Conservation (phyloP, 2,797 vertebrate genomes). For the Lutjanus campechanus region DNA sequence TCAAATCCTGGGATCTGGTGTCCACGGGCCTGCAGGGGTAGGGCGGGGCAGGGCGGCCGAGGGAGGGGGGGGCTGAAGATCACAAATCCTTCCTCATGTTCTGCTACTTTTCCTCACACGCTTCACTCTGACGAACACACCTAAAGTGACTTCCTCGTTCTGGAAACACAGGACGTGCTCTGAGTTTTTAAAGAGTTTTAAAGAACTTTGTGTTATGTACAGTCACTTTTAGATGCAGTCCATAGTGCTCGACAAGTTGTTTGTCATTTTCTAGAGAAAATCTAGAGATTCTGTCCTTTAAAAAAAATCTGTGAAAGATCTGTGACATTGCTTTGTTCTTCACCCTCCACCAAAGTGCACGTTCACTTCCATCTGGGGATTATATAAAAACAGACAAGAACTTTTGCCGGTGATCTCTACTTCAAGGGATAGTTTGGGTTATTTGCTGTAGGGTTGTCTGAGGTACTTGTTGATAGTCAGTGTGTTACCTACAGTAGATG, state of each 20-base stretch:
- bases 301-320: too few species aligned
- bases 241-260: background rate
- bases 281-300: too few species aligned
- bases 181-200: background rate
- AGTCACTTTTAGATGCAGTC: background rate
- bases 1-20: constrained; percentile 87
- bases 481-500: too few species aligned
- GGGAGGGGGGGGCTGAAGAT: constrained; percentile 35
- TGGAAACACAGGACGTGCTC: background rate
- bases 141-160: background rate
- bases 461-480: too few species aligned
- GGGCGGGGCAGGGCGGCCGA: background rate
- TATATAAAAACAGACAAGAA: background rate
- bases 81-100: constrained; percentile 44
- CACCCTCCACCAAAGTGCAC: too few species aligned
- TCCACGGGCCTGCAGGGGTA: constrained; percentile 62
- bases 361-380: background rate
- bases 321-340: too few species aligned
- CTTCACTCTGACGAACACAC: background rate
- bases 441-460: too few species aligned
- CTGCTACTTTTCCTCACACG: constrained; percentile 1
- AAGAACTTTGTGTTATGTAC: too few species aligned
- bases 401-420: too few species aligned
- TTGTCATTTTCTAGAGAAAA: too few species aligned
- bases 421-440: too few species aligned